Evolutionary conservation across 2,113 vertebrate species (phyloP), one percentile per base, ranked within the genome.

Genomic region (Globicephala melas): DNA sequence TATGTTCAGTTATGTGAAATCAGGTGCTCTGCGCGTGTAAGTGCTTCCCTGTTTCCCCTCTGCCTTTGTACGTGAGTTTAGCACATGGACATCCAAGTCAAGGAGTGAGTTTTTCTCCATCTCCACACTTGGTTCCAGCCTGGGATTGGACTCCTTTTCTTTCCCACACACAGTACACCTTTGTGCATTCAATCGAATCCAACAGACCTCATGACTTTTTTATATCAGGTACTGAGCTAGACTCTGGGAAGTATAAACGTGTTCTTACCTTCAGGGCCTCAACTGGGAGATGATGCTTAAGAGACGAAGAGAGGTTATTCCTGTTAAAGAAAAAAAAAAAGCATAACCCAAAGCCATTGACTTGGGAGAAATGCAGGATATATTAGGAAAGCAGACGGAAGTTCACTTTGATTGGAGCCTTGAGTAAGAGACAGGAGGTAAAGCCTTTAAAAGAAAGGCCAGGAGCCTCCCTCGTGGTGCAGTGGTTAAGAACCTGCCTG

Each of bases 1-100:
- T 12, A 9, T 0, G n/a, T 12, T 31, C 33, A 10, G 41, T 36
- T 41, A 2, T 0, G 25, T 5, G 41, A 7, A 2, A 55, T n/a
- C 41, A 41, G n/a, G n/a, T 41, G 58, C 58, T 25, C 7, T 0
- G 21, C 0, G 36, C 20, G 31, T 50, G 21, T 20, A 8, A 8
- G 38, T 8, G 31, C 15, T 31, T 47, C 23, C 28, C 17, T 1
- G 31, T 5, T 5, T 21, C 41, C 41, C 8, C n/a, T 74, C 58
- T 3, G 9, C 70, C 58, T 74, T 76, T 18, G 0, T 18, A 0
- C 3, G 8, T 3, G 41, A 76, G 4, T 21, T 23, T 55, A 25
- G 36, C 2, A 15, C 1, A 58, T 25, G 25, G 9, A 7, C 5
- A 7, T 33, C 44, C 20, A 10, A 33, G 80, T 28, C 41, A 4